Conservation (phyloP, 1,140 invertebrate genomes). For the Schlechtendalia chinensis region DNA sequence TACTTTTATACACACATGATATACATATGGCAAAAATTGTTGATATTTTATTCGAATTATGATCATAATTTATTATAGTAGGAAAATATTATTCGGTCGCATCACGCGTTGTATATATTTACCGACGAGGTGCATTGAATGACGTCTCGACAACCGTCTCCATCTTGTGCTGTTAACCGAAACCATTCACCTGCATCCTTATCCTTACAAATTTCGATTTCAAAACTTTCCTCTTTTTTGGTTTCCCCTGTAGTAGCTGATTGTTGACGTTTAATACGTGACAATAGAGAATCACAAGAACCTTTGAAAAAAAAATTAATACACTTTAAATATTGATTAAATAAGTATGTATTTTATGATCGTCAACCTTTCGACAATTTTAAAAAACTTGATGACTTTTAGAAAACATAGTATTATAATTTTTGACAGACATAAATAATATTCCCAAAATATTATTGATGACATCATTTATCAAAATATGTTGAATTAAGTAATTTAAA, state of each 20-base stretch:
- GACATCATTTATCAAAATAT: background rate
- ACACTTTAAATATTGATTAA: background rate
- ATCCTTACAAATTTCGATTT: conserved; percentile 86
- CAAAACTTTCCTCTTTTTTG: conserved; percentile 82
- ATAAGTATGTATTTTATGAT: background rate
- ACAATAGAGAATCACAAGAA: conserved; percentile 54
- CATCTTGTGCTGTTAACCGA: conserved; percentile 81
- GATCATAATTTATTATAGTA: background rate
- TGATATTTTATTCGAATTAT: too few species aligned
- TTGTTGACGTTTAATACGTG: conserved; percentile 62
- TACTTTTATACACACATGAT: too few species aligned
- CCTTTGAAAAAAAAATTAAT: conserved; percentile 21
- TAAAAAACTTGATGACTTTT: background rate
- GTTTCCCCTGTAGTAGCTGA: conserved; percentile 58
- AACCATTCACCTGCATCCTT: conserved; percentile 96
- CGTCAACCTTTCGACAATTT: background rate
- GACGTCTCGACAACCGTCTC: conserved; percentile 90
- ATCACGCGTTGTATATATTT: conserved; percentile 55
- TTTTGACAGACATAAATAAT: too few species aligned
- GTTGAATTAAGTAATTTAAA: background rate
- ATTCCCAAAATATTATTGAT: background rate
- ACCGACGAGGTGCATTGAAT: conserved; percentile 92
- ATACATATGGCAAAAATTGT: too few species aligned
- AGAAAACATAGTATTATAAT: too few species aligned
- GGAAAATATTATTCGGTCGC: too few species aligned